Evolutionary conservation across 2,113 vertebrate species (phyloP).

Genomic region (Melanerpes aurifrons): DNA sequence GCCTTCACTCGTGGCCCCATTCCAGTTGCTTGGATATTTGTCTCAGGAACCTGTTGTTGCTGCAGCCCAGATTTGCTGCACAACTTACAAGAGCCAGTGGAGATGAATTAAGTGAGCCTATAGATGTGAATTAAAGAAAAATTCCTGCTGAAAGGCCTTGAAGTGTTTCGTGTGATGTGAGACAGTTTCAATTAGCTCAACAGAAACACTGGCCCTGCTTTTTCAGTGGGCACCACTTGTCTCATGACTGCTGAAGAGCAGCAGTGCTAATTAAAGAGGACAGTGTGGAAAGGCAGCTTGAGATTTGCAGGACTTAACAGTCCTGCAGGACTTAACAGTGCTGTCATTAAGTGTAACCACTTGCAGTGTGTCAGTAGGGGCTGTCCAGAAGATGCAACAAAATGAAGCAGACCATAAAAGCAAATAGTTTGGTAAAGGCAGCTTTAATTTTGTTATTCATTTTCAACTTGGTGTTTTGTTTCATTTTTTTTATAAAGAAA

Average conservation of each 20-base stretch:
- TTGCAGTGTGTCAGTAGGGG: background rate
- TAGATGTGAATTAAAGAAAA: background rate
- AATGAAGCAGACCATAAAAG: background rate
- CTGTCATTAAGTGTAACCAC: background rate
- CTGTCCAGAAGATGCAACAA: background rate
- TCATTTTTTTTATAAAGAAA: background rate
- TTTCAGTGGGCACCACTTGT: background rate
- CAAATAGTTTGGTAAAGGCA: background rate
- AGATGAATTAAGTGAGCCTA: background rate
- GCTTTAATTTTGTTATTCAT: background rate
- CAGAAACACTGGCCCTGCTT: background rate
- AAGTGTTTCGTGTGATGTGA: background rate
- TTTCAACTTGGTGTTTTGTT: too few relatives aligned
- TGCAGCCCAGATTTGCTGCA: background rate
- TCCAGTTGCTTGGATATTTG: background rate
- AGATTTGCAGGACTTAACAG: fast-evolving
- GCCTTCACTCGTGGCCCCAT: background rate
- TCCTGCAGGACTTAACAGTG: background rate
- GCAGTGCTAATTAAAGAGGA: background rate
- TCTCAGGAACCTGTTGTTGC: background rate
- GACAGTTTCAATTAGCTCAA: background rate
- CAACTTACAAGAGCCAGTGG: fast-evolving
- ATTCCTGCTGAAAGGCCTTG: background rate
- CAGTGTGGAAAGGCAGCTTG: background rate
- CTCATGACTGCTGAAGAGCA: background rate